Evolutionary conservation across 37 sponge, comb jelly and placozoan genomes (phyloP), one percentile per base, ranked within the genome.

Genomic region (Bolinopsis microptera): DNA sequence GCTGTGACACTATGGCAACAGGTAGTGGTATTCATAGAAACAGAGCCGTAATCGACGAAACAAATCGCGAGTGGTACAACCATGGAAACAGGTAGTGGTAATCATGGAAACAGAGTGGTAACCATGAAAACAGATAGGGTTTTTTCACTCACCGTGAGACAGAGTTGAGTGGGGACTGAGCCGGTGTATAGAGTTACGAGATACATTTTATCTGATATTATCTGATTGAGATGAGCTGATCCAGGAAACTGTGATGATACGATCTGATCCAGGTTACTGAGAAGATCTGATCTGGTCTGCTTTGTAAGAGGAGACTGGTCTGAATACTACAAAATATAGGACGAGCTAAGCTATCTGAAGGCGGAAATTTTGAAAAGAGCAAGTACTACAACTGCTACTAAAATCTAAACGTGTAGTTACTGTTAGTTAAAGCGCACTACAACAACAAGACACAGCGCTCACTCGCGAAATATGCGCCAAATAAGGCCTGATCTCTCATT

Each of bases 401-500:
- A 48, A 48, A 48, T 13, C 5, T 48, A 48, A 48, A 48, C 61
- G 61, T 48, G 61, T 48, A 48, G 61, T 48, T 48, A 48, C 61
- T 18, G 61, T 48, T 48, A 48, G 61, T 48, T 48, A 48, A 48
- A 26, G 16, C 74, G 74, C 74, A 70, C 74, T 70, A 70, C 74
- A 70, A 70, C 74, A 70, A 70, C 74, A 70, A 48, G 61, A 48
- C 61, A 48, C 61, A 48, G 61, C 74, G 2, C 28, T 70, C 74
- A 28, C 74, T n/a, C 74, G 25, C 25, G 28, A 70, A 70, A 70
- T 70, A 70, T 70, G 74, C 74, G 74, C 74, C 74, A 70, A 70
- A 70, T 70, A 70, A 70, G 74, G 74, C 25, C 74, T 70, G 74
- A 70, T 70, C 74, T 70, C 74, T n/a, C 74, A 70, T 70, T 70